A percentile compares a stretch with the other conserved stretches of the same genome.
phyloP scores from a whole-genome alignment of 1,140 invertebrate species.

The Diorhabda carinulata region DNA sequence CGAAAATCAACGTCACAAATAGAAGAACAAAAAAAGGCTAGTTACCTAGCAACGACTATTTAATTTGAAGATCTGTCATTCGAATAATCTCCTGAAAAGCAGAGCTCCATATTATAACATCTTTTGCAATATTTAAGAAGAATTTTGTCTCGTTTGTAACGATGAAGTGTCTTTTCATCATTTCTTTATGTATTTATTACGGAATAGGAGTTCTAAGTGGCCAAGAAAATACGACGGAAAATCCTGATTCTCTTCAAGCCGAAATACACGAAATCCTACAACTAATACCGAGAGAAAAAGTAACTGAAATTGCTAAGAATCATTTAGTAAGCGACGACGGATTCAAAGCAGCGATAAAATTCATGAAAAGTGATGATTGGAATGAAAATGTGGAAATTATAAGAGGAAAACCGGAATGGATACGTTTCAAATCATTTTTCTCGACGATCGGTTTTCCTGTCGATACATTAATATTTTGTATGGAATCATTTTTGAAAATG shows the following conservation, averaged over 20 bases:
- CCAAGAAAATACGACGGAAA: neutral
- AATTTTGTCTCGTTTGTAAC: too few relatives aligned
- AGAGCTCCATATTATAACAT: too few relatives aligned
- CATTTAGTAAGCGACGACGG: conserved; percentile 34
- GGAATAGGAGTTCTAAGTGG: neutral
- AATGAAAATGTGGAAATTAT: conserved; percentile 18
- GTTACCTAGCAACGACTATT: too few relatives aligned
- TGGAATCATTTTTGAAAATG: conserved; percentile 10
- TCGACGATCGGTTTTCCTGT: conserved; percentile 26
- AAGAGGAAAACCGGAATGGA: conserved; percentile 25
- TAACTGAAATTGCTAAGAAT: conserved; percentile 24
- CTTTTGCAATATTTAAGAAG: too few relatives aligned
- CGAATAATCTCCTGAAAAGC: too few relatives aligned
- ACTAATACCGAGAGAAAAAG: conserved; percentile 17
- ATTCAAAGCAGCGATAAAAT: conserved; percentile 35
- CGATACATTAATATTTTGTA: conserved; percentile 18
- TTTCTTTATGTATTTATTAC: neutral
- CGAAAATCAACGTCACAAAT: too few relatives aligned
- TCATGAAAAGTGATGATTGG: conserved; percentile 36
- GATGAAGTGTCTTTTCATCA: neutral
- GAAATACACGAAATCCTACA: neutral
- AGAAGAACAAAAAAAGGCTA: too few relatives aligned
- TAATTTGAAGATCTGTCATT: too few relatives aligned
- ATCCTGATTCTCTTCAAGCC: neutral
- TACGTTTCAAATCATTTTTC: conserved; percentile 23